Base-by-base conservation (phyloP, 2,888 invertebrate species). In the Arge pagana region DNA sequence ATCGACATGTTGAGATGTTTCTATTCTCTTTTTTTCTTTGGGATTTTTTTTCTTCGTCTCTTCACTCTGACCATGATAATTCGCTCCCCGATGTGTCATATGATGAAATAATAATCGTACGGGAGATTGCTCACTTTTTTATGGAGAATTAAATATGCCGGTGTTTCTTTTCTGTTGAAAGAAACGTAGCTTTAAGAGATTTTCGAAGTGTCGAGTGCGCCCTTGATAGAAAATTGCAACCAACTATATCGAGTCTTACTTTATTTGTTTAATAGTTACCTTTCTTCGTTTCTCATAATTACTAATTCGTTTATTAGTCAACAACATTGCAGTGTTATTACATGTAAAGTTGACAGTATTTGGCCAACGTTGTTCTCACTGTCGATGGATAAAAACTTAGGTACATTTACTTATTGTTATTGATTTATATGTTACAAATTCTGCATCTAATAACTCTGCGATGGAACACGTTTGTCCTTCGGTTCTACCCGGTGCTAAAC, bases 41-140 rank as follows among this genome's bases (percentile, higher is more conserved):
- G 11, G 13, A 33, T 24, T 10, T 19, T 8, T 21, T 40, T 15
- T 26, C 11, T 39, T 40, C 21, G 16, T 18, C 23, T 15, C 4
- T 45, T 8, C n/a, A 23, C 7, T 42, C 11, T 31, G 8, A 24
- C n/a, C 13, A 24, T 45, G 31, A 23, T 23, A 33, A 33, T 10
- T 35, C 33, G 6, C 15, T 3, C 28, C 10, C n/a, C 8, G 8
- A 10, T 26, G 4, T n/a, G n/a, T n/a, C n/a, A n/a, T n/a, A n/a
- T n/a, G 13, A 16, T 18, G 15, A 19, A 13, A n/a, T n/a, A 36
- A 40, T 16, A 24, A 19, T 42, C 31, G 19, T 33, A n/a, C 15
- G 33, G 28, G 33, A 33, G 15, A 33, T 39, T 45, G 45, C 45
- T 45, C 33, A 45, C 45, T 45, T 45, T 45, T 45, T 45, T 45